Conservation (phyloP, 2,888 invertebrate species). For the Bombyx huttoni region DNA sequence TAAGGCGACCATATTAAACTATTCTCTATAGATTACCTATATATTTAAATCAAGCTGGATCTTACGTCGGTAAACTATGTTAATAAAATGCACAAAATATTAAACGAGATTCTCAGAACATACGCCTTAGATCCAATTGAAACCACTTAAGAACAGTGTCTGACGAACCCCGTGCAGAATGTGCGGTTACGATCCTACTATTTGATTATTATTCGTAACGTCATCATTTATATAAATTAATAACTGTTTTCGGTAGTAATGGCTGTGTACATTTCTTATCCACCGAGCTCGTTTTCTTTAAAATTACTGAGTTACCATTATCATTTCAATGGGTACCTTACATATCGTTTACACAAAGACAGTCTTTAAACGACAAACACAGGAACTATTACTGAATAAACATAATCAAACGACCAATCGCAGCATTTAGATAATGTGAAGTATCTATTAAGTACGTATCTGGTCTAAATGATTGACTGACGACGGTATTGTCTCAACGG, state of each 20-base stretch:
- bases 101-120: too few relatives aligned
- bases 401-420: constrained; percentile 49
- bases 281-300: constrained; percentile 11
- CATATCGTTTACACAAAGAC: constrained; percentile 35
- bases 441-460: constrained; percentile 25
- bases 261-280: constrained; percentile 6
- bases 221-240: neutral
- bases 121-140: too few relatives aligned
- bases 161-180: neutral
- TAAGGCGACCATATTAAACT: too few relatives aligned
- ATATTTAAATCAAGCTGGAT: too few relatives aligned
- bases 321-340: constrained; percentile 10
- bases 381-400: constrained; percentile 36
- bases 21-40: too few relatives aligned
- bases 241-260: neutral
- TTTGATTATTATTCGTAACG: neutral
- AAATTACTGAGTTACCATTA: constrained; percentile 14
- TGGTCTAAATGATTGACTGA: constrained; percentile 33
- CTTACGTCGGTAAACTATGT: too few relatives aligned
- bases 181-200: neutral
- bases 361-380: constrained; percentile 32
- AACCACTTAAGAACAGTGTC: too few relatives aligned
- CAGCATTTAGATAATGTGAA: constrained; percentile 42
- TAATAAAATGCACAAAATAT: too few relatives aligned
- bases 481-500: constrained; percentile 42